Conservation (phyloP, 2,797 vertebrate species). For the Sarcophilus harrisii region DNA sequence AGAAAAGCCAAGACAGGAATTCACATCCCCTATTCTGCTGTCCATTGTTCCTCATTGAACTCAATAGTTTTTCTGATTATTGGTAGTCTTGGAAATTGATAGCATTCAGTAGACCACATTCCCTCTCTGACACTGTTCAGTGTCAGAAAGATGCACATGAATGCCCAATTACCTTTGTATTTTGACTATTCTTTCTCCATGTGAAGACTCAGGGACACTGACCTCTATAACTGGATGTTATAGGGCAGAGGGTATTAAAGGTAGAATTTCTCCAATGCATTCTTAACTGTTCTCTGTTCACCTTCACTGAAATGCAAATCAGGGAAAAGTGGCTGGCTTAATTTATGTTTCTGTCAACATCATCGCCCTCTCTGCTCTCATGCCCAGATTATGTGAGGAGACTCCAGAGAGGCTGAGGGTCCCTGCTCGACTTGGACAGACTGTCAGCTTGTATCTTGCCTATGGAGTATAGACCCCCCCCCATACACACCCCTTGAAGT, state of each 20-base stretch:
- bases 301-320: conserved; percentile 55
- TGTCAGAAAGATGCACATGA: not conserved
- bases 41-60: not conserved
- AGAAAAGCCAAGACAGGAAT: not conserved
- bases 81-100: not conserved
- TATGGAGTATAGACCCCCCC: not conserved
- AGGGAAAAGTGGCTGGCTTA: conserved; percentile 58
- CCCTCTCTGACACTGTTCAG: conserved; percentile 26
- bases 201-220: not conserved
- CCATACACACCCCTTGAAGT: not conserved
- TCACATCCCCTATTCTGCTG: not conserved
- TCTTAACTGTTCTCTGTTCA: conserved; percentile 36
- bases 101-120: not conserved
- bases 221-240: conserved; percentile 37
- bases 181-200: conserved; percentile 20
- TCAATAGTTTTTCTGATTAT: conserved; percentile 26
- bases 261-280: conserved; percentile 43
- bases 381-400: conserved; percentile 21
- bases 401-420: conserved; percentile 5
- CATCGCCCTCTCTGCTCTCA: conserved; percentile 40
- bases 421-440: conserved; percentile 11
- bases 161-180: not conserved
- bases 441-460: not conserved
- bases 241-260: conserved; percentile 38
- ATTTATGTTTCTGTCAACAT: conserved; percentile 42